A percentile compares a stretch with the other conserved stretches of the same genome.
These are phyloP conservation scores for Henricia sp. DNA, from an alignment of 53 echinoderm and acorn worm genomes.

Conservation along the genomic window DNA sequence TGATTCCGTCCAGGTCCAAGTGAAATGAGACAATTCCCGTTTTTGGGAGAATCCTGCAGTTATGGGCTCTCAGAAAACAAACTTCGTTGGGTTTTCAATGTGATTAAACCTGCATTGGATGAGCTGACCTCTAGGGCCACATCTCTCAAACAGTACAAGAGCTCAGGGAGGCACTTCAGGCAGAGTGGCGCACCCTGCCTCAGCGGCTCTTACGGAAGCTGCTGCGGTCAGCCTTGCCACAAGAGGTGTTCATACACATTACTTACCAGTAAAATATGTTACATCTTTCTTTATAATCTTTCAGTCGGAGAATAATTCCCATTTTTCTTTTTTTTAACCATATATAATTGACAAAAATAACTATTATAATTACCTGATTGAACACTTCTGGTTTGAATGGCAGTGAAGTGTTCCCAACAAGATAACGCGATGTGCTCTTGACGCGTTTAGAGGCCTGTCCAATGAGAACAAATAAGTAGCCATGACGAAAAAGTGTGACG, in stretches of 20 bases:
- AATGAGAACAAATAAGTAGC: slow-evolving; percentile 3
- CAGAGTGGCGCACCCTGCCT: no score
- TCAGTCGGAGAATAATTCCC: background rate
- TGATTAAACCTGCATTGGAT: no score
- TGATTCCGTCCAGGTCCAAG: no score
- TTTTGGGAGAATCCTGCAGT: no score
- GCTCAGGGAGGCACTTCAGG: no score
- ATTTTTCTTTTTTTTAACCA: background rate
- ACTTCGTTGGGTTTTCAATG: no score
- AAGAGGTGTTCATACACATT: background rate
- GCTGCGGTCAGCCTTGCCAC: background rate
- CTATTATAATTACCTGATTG: slow-evolving; percentile 70
- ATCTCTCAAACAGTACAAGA: no score
- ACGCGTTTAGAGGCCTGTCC: slow-evolving; percentile 70
- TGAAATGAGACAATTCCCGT: no score
- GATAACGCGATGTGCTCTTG: slow-evolving; percentile 67
- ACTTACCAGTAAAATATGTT: background rate
- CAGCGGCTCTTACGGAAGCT: no score
- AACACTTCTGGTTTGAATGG: slow-evolving; percentile 77
- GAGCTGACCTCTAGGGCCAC: no score
- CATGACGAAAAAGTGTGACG: background rate
- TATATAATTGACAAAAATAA: no score
- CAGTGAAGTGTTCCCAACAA: slow-evolving; percentile 68
- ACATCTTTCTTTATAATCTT: background rate
- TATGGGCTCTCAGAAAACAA: no score